phyloP scores from a whole-genome alignment of 2,797 vertebrate genomes.

The Neosilurus hyrtlii region DNA sequence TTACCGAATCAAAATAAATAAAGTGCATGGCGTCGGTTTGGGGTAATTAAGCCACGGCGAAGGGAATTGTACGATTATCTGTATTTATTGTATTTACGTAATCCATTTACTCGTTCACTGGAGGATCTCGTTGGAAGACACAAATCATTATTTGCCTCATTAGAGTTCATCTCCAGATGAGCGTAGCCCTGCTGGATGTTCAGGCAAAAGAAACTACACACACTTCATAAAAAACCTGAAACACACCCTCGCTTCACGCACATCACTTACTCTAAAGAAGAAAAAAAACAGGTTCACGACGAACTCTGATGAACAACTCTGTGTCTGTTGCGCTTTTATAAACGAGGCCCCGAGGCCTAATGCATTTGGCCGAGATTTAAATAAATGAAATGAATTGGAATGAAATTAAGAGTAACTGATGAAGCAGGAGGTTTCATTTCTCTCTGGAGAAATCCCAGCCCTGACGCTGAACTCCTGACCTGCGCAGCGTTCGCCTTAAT shows the following conservation, averaged over 20 bases:
- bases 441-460: constrained; percentile 47
- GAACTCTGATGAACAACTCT: constrained; percentile 1
- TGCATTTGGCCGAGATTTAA: constrained; percentile 14
- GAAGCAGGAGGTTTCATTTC: constrained; percentile 51
- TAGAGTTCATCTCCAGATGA: constrained; percentile 75
- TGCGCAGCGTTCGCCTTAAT: constrained; percentile 64
- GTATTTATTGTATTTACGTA: constrained; percentile 86
- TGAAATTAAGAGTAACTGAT: constrained; percentile 49
- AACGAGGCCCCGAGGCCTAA: constrained; percentile 12
- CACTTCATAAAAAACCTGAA: constrained; percentile 10
- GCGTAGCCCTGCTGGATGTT: constrained; percentile 60
- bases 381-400: constrained; percentile 26
- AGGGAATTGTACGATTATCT: constrained; percentile 78
- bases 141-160: constrained; percentile 80
- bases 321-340: constrained; percentile 1
- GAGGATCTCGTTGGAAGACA: constrained; percentile 73
- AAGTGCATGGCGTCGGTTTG: constrained; percentile 74
- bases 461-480: constrained; percentile 74
- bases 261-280: background rate
- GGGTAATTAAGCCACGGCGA: constrained; percentile 76
- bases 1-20: constrained; percentile 78
- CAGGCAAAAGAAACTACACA: constrained; percentile 4
- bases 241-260: background rate
- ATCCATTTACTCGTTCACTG: constrained; percentile 80
- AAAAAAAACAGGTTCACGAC: background rate